Base-by-base conservation (phyloP, 92 coral and sea anemone genomes). In the Zoanthus gigantus region DNA sequence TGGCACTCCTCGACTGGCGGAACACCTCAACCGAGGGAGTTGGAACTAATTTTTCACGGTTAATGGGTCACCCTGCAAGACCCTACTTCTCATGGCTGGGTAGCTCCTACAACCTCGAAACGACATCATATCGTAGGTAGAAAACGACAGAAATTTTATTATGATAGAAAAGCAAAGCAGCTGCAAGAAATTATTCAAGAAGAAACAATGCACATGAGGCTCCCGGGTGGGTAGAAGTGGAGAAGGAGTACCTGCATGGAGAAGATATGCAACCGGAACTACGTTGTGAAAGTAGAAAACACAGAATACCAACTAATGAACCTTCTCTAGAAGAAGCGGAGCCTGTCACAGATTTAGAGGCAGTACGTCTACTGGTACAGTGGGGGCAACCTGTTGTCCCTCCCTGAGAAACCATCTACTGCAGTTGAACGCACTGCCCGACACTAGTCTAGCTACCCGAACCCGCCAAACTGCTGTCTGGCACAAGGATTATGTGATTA, bases 81-180 rank as follows among this genome's bases (percentile, higher is more conserved):
- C 87, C 63, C 80, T 90, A 57, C 31, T 90, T 14, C 92, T 56
- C 1, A 69, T 89, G n/a, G 82, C 86, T 12, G 89, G 86, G 44
- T 63, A 46, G 67, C 89, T 89, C 28, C 89, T 56, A 1, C 58
- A 81, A 48, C 91, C 91, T 16, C 83, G 76, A 57, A 17, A 66
- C 47, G 34, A 71, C 75, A 78, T 68, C 2, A 76, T 76, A 79
- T 89, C 18, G n/a, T 42, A 29, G 89, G 89, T 30, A 63, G 15
- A 69, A 89, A 84, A 61, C 69, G 68, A 28, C 13, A 79, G 68
- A 48, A 69, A 45, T 45, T 32, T 56, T 90, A 78, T 67, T 85
- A 71, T 48, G 44, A 90, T 84, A 42, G 86, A 32, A 8, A 45
- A 34, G 74, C 91, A 17, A 16, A 65, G 32, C 71, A 3, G 32